A percentile compares a stretch with the other conserved stretches of the same genome.
Conservation (phyloP, 1,140 invertebrate species). For the Brachionus paranguensis region DNA sequence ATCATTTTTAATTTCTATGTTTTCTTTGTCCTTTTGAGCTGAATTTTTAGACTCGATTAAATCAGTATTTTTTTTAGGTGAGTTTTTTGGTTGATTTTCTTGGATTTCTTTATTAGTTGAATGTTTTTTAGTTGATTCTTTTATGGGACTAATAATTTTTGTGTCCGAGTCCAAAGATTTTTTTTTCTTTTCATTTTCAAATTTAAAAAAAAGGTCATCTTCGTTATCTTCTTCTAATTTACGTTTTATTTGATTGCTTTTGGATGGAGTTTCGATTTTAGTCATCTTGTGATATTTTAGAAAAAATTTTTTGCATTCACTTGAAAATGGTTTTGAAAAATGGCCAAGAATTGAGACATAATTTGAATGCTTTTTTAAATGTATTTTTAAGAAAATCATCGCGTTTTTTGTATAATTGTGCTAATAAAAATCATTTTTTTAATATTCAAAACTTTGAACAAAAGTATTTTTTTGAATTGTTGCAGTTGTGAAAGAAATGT, state of each 20-base stretch:
- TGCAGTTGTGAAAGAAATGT: too few species aligned
- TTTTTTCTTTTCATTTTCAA: conserved; percentile 1
- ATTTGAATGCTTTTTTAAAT: neutral
- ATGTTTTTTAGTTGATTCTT: neutral
- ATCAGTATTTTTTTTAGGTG: neutral
- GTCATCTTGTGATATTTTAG: neutral
- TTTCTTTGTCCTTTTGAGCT: neutral
- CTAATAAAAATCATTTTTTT: neutral
- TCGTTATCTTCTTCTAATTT: conserved; percentile 10
- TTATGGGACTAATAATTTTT: neutral
- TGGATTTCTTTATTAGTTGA: neutral
- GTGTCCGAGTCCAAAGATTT: neutral
- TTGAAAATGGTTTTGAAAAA: neutral
- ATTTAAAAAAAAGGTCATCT: neutral
- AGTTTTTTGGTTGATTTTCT: neutral
- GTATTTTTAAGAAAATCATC: neutral
- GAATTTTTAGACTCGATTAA: too few species aligned
- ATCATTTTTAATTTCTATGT: neutral
- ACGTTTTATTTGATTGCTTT: neutral
- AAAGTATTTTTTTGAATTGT: neutral
- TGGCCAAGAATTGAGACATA: neutral
- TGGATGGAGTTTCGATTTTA: neutral
- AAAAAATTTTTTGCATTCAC: neutral
- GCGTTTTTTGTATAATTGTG: neutral
- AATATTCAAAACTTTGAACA: neutral